Evolutionary conservation across 2,888 invertebrate species (phyloP), one percentile per base, ranked within the genome.

Genomic region (Lasius fuliginosus): DNA sequence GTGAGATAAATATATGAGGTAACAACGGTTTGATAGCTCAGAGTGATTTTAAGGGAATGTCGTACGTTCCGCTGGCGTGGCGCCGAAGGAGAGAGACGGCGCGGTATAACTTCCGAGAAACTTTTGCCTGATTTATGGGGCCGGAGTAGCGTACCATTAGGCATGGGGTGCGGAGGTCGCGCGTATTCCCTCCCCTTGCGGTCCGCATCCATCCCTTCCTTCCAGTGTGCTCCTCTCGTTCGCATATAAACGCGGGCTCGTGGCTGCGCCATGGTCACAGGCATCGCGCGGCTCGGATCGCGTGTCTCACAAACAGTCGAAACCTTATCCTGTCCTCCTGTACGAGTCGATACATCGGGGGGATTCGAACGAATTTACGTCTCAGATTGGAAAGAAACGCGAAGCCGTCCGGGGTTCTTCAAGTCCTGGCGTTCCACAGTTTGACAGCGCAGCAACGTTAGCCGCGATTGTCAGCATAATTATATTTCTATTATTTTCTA

Each of bases 251-350:
- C 85, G 74, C 64, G 86, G 91, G 90, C 90, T 91, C 91, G 92
- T 91, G 87, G 92, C 90, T 92, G 94, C 91, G 93, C 94, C 92
- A 92, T 92, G 91, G 92, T 92, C 93, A 92, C 93, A 93, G 91
- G 89, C 92, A 90, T 91, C 92, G 93, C 92, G 93, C 90, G 90
- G 92, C 91, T 92, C 84, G 88, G 91, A 92, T 94, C 94, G 94
- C 94, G 94, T 94, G 94, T 92, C 92, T 82, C 87, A n/a, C 8
- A 89, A 92, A 91, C 89, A 84, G 89, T 87, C 88, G 88, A 92
- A 90, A 89, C 85, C 85, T 77, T 87, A 83, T 84, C 49, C 85
- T 90, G 90, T 92, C 91, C 88, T 89, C 86, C 89, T 75, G 89
- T 85, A 89, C 85, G 79, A 92, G 93, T 92, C 93, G 83, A 92